A percentile compares a stretch with the other conserved stretches of the same genome.
phyloP scores from a whole-genome alignment of 2,888 invertebrate species.

The Abrostola triplasia region DNA sequence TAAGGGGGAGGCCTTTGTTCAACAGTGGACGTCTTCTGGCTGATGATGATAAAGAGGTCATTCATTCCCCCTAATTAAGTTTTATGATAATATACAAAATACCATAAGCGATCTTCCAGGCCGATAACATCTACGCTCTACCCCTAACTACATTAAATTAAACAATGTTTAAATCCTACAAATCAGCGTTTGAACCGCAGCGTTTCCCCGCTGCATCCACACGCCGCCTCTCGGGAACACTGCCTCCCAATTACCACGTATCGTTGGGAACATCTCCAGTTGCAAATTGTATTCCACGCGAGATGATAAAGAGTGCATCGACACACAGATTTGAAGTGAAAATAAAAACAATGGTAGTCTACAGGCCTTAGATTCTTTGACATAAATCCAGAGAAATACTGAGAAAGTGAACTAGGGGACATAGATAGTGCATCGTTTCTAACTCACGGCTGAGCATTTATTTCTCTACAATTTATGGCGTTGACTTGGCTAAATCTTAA shows the following conservation, averaged over 20 bases:
- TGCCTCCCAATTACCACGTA: conserved; percentile 80
- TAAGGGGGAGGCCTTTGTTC: too few species aligned
- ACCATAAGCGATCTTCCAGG: too few species aligned
- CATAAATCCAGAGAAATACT: conserved; percentile 51
- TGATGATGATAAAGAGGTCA: too few species aligned
- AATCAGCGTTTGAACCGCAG: conserved; percentile 37
- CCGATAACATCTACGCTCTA: too few species aligned
- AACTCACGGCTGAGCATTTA: conserved; percentile 9
- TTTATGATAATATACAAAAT: too few species aligned
- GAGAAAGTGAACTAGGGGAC: conserved; percentile 43
- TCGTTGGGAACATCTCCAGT: conserved; percentile 82
- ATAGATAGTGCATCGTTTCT: conserved; percentile 33
- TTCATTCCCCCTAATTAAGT: too few species aligned
- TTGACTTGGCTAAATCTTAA: not conserved
- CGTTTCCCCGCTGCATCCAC: conserved; percentile 24
- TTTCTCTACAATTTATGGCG: conserved; percentile 22
- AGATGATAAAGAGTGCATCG: conserved; percentile 75
- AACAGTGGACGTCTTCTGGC: too few species aligned
- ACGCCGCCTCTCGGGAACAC: conserved; percentile 28
- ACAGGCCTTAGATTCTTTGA: conserved; percentile 38
- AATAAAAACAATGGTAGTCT: conserved; percentile 65
- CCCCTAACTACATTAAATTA: too few species aligned
- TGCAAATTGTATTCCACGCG: conserved; percentile 75
- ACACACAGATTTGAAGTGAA: conserved; percentile 70
- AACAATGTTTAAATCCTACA: not conserved